A percentile compares a stretch with the other conserved stretches of the same genome.
These are phyloP conservation scores for Coreius guichenoti DNA, from an alignment of 2,797 vertebrate genomes.

Conservation along the genomic window DNA sequence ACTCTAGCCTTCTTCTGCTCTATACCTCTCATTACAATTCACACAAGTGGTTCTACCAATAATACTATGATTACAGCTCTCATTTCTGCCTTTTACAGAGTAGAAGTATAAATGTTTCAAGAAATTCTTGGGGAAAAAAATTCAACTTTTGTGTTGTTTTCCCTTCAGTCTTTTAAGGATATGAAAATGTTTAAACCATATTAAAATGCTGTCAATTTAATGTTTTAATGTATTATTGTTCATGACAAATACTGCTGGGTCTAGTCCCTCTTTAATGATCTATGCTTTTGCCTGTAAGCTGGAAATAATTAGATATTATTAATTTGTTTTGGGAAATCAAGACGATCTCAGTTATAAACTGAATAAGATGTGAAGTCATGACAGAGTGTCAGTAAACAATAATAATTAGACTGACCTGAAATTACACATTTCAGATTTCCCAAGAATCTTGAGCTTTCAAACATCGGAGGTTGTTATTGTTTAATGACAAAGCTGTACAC, in stretches of 20 bases:
- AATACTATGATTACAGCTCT: background rate
- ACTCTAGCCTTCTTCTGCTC: background rate
- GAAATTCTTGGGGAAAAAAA: background rate
- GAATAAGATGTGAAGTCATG: background rate
- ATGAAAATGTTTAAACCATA: background rate
- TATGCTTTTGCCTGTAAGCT: background rate
- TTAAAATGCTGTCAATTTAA: background rate
- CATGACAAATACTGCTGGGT: background rate
- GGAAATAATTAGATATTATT: background rate
- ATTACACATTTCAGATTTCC: background rate
- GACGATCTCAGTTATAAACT: background rate
- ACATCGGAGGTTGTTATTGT: background rate
- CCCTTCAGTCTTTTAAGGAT: background rate
- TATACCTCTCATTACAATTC: background rate
- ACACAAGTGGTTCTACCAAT: background rate
- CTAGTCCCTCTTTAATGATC: background rate
- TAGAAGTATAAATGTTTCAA: background rate
- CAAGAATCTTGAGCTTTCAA: background rate
- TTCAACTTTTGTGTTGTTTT: background rate
- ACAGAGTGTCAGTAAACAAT: background rate
- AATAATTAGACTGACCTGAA: background rate
- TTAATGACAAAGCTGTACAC: background rate
- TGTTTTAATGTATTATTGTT: background rate
- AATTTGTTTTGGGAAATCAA: background rate
- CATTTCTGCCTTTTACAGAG: background rate